Base-by-base conservation (phyloP, 2,113 vertebrate genomes). In the Catharus bicknelli region DNA sequence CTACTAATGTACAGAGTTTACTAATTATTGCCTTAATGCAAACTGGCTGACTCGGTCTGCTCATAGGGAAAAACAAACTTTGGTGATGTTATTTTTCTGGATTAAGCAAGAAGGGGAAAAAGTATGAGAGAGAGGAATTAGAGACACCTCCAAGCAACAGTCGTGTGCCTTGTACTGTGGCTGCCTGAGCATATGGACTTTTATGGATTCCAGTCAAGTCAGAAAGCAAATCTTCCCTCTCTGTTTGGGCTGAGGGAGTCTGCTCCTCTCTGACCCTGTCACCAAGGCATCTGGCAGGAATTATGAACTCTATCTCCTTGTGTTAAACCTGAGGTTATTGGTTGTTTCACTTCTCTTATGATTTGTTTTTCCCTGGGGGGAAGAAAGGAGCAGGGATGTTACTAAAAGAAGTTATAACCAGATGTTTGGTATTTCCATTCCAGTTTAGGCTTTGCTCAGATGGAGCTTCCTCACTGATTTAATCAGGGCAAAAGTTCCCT, bases 291-390 rank as follows among this genome's bases (percentile, higher is more conserved):
- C 77, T 94, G 95, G 92, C 50, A 93, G 81, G 74, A 95, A 62
- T 93, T 47, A 95, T 36, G 86, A 92, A 89, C 92, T 87, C 42
- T 38, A 8, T 82, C 68, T 92, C 58, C 62, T 61, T 30, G 30
- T 69, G 54, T 89, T 85, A 94, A 91, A 95, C 55, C 48, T 62
- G 62, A 87, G 16, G 87, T 92, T 93, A 93, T 47, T 83, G 75
- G 69, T 68, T 79, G 84, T 76, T 95, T 66, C 40, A 7, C 50
- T 51, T 87, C 64, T 79, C 74, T 82, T 90, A 54, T 42, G 89
- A 18, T 79, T 93, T 94, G 70, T 43, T 91, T 93, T 76, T n/a
- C 84, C 81, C 74, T 7, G 2, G 13, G 47, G 78, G 47, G 51
- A 79, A 69, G 53, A 82, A 58, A 61, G 32, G n/a, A 89, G 11